These are phyloP conservation scores for Cerastis leucographa DNA, from an alignment of 2,888 invertebrate genomes.

Conservation along the genomic window DNA sequence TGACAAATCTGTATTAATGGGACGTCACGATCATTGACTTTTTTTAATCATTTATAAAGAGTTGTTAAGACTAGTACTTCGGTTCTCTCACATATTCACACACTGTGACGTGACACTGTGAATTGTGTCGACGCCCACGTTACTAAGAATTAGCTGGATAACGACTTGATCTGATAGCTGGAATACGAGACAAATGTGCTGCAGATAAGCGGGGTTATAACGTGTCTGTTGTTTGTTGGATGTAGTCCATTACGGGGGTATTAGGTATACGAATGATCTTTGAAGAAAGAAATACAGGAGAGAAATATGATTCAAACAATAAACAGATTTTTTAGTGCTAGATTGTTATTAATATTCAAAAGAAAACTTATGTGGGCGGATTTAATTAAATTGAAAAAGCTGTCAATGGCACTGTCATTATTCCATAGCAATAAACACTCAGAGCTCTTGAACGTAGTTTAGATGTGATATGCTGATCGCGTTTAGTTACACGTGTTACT, in stretches of 20 bases:
- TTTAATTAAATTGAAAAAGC: too few relatives aligned
- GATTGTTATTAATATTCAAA: background rate
- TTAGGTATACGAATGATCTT: background rate
- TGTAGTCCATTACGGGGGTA: background rate
- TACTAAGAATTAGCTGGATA: constrained; percentile 15
- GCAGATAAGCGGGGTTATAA: constrained; percentile 18
- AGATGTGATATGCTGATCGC: too few relatives aligned
- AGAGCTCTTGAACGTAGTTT: background rate
- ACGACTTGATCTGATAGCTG: constrained; percentile 30
- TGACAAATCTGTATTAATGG: background rate
- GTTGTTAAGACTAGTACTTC: background rate
- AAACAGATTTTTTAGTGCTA: background rate
- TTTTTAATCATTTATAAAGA: background rate
- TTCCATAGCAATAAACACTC: too few relatives aligned
- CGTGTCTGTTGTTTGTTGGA: constrained; percentile 5
- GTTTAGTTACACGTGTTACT: background rate
- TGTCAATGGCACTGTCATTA: too few relatives aligned
- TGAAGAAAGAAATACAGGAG: background rate
- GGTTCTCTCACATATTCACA: background rate
- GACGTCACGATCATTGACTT: too few relatives aligned
- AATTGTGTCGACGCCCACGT: constrained; percentile 20
- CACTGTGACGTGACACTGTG: background rate
- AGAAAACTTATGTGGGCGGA: too few relatives aligned
- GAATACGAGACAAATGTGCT: constrained; percentile 32
- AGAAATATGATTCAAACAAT: background rate